These are phyloP conservation scores for Zoanthus sociatus DNA, from an alignment of 92 coral and sea anemone species.

Conservation along the genomic window DNA sequence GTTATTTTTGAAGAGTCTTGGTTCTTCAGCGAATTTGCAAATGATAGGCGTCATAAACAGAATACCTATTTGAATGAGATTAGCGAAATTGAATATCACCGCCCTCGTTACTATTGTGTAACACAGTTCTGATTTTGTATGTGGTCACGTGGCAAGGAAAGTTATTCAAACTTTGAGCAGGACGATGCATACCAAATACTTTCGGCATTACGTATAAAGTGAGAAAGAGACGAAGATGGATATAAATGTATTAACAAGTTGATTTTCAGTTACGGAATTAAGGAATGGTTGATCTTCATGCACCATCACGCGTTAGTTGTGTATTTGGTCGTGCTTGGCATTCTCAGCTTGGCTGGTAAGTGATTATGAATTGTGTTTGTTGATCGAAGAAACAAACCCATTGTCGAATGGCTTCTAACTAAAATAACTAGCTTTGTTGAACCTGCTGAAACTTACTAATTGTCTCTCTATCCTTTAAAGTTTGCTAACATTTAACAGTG, in stretches of 20 bases:
- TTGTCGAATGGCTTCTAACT: not conserved
- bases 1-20: too few relatives aligned
- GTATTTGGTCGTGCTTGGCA: conserved; percentile 24
- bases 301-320: conserved; percentile 27
- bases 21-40: too few relatives aligned
- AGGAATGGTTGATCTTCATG: conserved; percentile 44
- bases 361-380: not conserved
- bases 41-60: too few relatives aligned
- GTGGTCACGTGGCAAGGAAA: not conserved
- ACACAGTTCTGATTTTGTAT: too few relatives aligned
- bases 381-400: not conserved
- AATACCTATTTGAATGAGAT: too few relatives aligned
- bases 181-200: not conserved
- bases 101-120: too few relatives aligned
- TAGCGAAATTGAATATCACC: too few relatives aligned
- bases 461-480: too few relatives aligned
- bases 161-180: not conserved
- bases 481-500: too few relatives aligned
- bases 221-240: not conserved
- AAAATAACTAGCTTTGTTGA: too few relatives aligned
- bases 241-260: not conserved
- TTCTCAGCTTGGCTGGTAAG: conserved; percentile 25
- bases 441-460: too few relatives aligned
- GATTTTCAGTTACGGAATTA: not conserved
- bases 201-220: not conserved